Conservation (phyloP, 2,113 vertebrate genomes). For the Casuarius casuarius region DNA sequence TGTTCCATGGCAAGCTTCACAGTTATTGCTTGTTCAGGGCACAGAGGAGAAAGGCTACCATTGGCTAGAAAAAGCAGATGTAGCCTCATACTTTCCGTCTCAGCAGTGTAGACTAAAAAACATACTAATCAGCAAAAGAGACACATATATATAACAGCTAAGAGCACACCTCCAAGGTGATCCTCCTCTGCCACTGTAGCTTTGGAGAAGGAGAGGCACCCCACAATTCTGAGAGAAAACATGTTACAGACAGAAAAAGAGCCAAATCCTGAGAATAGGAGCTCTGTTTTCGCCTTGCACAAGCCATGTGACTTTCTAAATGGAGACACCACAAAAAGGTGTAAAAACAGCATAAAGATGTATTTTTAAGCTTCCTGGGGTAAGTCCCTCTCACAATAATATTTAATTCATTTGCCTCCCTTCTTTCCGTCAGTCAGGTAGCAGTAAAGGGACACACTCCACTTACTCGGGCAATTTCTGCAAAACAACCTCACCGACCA, state of each 20-base stretch:
- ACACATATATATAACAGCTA: not conserved
- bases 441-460: not conserved
- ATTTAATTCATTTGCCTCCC: not conserved
- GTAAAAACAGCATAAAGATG: not conserved
- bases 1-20: not conserved
- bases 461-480: not conserved
- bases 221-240: accelerated
- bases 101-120: not conserved
- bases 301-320: not conserved
- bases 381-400: not conserved
- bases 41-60: not conserved
- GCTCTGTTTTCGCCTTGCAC: not conserved
- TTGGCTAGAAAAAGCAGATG: not conserved
- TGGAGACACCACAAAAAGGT: not conserved
- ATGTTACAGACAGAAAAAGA: not conserved
- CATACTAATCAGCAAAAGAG: not conserved
- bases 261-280: not conserved
- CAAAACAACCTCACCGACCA: not conserved
- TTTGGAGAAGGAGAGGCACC: accelerated
- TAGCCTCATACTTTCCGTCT: not conserved
- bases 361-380: not conserved
- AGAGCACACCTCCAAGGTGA: not conserved
- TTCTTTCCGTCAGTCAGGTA: not conserved
- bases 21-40: not conserved
- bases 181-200: not conserved